These are phyloP conservation scores for Hirtodrosophila cameraria DNA, from an alignment of 2,888 invertebrate species.

Conservation along the genomic window DNA sequence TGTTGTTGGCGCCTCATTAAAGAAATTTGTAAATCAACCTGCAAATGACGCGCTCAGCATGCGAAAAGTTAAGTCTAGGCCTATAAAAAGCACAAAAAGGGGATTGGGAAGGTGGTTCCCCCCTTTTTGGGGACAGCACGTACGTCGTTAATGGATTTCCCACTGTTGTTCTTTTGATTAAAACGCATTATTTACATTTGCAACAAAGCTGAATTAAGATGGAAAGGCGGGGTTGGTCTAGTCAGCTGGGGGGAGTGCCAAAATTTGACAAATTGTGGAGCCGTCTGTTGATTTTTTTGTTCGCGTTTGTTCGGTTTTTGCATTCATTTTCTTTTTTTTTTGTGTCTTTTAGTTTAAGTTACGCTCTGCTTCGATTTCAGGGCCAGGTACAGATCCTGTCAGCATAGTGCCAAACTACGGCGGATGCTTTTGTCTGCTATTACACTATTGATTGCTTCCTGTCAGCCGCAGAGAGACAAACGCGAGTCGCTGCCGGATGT, in stretches of 20 bases:
- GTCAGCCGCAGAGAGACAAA: slow-evolving; percentile 71
- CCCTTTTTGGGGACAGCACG: slow-evolving; percentile 84
- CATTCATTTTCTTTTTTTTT: slow-evolving; percentile 18
- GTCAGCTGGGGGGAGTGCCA: slow-evolving; percentile 3
- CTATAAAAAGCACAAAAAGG: background rate
- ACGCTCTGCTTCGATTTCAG: background rate
- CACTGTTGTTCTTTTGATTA: slow-evolving; percentile 61
- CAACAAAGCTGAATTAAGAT: slow-evolving; percentile 20
- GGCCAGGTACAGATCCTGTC: slow-evolving; percentile 17
- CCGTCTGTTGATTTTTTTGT: slow-evolving; percentile 31
- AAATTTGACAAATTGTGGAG: slow-evolving; percentile 66
- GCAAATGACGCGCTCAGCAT: slow-evolving; percentile 54
- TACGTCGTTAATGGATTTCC: slow-evolving; percentile 72
- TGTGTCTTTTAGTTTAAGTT: slow-evolving; percentile 1
- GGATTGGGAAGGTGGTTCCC: background rate
- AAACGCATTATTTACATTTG: slow-evolving; percentile 67
- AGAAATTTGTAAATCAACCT: slow-evolving; percentile 73
- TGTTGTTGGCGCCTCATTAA: slow-evolving; percentile 83
- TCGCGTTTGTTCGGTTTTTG: slow-evolving; percentile 36
- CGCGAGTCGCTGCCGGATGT: slow-evolving; percentile 69
- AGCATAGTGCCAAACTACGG: slow-evolving; percentile 40
- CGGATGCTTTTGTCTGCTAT: slow-evolving; percentile 75
- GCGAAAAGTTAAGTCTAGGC: slow-evolving; percentile 34
- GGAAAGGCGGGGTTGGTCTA: background rate
- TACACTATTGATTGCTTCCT: slow-evolving; percentile 81